These are phyloP conservation scores for Drosophila paramelanica DNA, from an alignment of 2,888 invertebrate genomes.

Conservation along the genomic window DNA sequence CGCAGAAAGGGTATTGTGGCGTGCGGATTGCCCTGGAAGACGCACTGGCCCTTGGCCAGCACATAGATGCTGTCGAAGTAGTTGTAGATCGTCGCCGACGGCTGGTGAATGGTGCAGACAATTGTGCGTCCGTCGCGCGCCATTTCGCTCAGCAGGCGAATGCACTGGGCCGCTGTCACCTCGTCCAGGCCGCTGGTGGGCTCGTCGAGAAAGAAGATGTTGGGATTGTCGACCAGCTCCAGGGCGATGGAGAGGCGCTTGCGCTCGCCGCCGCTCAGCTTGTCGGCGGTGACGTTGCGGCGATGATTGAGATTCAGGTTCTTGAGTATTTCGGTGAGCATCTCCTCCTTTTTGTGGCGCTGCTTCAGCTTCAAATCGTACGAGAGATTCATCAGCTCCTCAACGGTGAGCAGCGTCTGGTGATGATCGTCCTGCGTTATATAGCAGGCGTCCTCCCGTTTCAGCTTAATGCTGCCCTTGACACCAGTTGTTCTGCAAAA, in stretches of 20 bases:
- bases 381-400: slow-evolving; percentile 92
- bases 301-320: slow-evolving; percentile 84
- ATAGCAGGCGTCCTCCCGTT: slow-evolving; percentile 91
- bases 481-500: slow-evolving; percentile 87
- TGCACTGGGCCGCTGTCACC: slow-evolving; percentile 88
- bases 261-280: slow-evolving; percentile 91
- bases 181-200: slow-evolving; percentile 91
- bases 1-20: slow-evolving; percentile 88
- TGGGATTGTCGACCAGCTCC: slow-evolving; percentile 93
- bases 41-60: slow-evolving; percentile 88
- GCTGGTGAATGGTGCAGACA: slow-evolving; percentile 90
- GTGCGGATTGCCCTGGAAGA: slow-evolving; percentile 88
- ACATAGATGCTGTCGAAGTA: slow-evolving; percentile 89
- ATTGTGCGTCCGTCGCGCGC: slow-evolving; percentile 89
- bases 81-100: slow-evolving; percentile 88
- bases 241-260: slow-evolving; percentile 92
- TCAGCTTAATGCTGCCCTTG: slow-evolving; percentile 89
- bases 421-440: slow-evolving; percentile 92
- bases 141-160: slow-evolving; percentile 87
- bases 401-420: slow-evolving; percentile 90
- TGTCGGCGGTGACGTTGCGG: slow-evolving; percentile 84
- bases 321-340: slow-evolving; percentile 82
- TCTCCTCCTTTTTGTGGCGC: slow-evolving; percentile 66
- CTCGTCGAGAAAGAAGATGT: slow-evolving; percentile 93
- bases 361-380: slow-evolving; percentile 89